phyloP scores from a whole-genome alignment of 2,888 invertebrate genomes.

The Pachliopta kotzebuea region DNA sequence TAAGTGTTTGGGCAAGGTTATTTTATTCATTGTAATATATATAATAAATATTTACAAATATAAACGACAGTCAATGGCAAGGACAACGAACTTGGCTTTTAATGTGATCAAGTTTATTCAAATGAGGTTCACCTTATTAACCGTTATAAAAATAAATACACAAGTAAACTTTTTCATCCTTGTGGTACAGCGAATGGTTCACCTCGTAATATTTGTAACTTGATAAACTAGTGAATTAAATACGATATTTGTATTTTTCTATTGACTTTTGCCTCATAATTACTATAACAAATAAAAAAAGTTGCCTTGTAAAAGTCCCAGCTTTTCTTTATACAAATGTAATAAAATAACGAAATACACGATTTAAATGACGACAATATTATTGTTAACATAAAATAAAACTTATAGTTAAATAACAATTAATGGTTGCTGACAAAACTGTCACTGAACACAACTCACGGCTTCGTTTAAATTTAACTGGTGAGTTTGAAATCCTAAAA shows the following conservation, averaged over 20 bases:
- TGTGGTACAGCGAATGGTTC: neutral
- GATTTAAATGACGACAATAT: no score
- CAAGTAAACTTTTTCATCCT: neutral
- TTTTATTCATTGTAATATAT: no score
- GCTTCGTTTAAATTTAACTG: no score
- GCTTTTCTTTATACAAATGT: neutral
- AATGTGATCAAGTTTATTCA: neutral
- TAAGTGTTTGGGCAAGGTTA: no score
- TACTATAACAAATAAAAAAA: no score
- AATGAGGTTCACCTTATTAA: neutral
- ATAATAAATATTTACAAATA: neutral
- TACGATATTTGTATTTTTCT: neutral
- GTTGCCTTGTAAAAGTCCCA: neutral
- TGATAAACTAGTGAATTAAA: neutral
- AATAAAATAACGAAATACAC: neutral
- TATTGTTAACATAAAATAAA: no score
- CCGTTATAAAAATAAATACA: neutral
- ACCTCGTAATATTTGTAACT: neutral
- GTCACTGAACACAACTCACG: no score
- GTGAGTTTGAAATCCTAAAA: no score
- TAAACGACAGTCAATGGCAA: neutral
- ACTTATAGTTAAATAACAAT: no score
- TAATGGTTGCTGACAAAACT: no score
- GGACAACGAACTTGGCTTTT: neutral
- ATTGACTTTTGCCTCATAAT: neutral